Conservation (phyloP, 2,888 invertebrate species). For the Lasioglossum malachurum region DNA sequence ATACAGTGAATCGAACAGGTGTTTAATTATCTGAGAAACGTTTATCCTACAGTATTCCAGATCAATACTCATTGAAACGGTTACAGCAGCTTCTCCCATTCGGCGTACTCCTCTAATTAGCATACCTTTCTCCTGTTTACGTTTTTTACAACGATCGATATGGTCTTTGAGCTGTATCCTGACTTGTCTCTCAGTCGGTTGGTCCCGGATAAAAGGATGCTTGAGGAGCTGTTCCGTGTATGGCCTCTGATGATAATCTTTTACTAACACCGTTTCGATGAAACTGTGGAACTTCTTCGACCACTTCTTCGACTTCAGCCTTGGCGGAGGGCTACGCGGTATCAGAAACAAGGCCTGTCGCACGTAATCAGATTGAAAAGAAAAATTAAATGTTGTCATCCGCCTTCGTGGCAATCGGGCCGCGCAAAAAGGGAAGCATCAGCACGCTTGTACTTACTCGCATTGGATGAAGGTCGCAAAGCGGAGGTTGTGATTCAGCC, state of each 20-base stretch:
- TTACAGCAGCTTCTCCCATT: neutral
- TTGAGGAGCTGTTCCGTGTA: slow-evolving; percentile 99
- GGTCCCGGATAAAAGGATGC: slow-evolving; percentile 99
- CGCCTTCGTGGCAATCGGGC: neutral
- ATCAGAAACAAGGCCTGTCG: slow-evolving; percentile 95
- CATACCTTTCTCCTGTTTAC: slow-evolving; percentile 93
- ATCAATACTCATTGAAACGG: neutral
- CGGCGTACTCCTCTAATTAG: neutral
- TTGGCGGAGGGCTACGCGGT: slow-evolving; percentile 98
- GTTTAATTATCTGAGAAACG: neutral
- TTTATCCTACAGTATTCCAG: neutral
- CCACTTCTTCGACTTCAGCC: slow-evolving; percentile 99
- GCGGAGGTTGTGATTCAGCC: slow-evolving; percentile 99
- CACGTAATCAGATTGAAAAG: slow-evolving; percentile 33
- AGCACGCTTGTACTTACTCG: slow-evolving; percentile 85
- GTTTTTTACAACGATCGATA: slow-evolving; percentile 98
- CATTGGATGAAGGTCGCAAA: slow-evolving; percentile 99
- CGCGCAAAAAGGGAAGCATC: neutral
- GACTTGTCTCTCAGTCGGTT: slow-evolving; percentile 99
- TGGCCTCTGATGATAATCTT: slow-evolving; percentile 99
- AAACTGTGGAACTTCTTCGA: slow-evolving; percentile 99
- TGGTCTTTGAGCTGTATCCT: slow-evolving; percentile 99
- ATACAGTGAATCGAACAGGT: neutral
- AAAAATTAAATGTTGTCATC: slow-evolving; percentile 37
- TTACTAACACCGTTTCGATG: slow-evolving; percentile 99